Evolutionary conservation across 1,140 invertebrate species (phyloP).

Genomic region (Bathynomus jamesi): DNA sequence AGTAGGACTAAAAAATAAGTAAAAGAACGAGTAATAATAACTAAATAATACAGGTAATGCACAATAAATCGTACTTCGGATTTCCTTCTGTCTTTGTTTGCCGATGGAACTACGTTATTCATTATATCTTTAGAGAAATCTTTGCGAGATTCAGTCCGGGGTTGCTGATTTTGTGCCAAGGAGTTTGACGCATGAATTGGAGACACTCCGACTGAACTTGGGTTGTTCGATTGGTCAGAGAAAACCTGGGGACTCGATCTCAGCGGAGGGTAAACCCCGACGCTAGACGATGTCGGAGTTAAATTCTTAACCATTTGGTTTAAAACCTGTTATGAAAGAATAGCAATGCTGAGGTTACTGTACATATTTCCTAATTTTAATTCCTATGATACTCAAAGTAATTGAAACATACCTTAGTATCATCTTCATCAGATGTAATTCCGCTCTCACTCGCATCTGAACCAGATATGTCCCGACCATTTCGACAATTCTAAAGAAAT

Average conservation of each 20-base stretch:
- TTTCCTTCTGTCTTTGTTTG: background rate
- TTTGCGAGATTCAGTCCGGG: background rate
- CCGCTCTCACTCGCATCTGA: conserved; percentile 32
- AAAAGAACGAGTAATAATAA: too few species aligned
- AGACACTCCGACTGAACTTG: background rate
- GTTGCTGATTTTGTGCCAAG: background rate
- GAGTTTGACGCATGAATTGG: background rate
- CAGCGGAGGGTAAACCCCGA: background rate
- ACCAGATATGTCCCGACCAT: conserved; percentile 16
- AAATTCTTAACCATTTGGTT: background rate
- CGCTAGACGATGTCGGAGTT: background rate
- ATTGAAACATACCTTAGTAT: conserved; percentile 17
- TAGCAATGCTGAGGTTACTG: background rate
- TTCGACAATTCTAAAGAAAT: background rate
- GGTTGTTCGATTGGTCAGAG: background rate
- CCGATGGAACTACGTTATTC: background rate
- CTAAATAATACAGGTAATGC: too few species aligned
- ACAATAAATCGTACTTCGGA: background rate
- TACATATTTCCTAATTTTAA: too few species aligned
- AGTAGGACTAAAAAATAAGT: too few species aligned
- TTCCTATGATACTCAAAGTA: background rate
- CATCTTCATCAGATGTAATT: conserved; percentile 26
- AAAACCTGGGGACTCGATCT: background rate
- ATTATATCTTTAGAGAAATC: background rate
- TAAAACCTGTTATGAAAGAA: background rate